phyloP scores from a whole-genome alignment of 2,888 invertebrate genomes.

The Agrotis ipsilon region DNA sequence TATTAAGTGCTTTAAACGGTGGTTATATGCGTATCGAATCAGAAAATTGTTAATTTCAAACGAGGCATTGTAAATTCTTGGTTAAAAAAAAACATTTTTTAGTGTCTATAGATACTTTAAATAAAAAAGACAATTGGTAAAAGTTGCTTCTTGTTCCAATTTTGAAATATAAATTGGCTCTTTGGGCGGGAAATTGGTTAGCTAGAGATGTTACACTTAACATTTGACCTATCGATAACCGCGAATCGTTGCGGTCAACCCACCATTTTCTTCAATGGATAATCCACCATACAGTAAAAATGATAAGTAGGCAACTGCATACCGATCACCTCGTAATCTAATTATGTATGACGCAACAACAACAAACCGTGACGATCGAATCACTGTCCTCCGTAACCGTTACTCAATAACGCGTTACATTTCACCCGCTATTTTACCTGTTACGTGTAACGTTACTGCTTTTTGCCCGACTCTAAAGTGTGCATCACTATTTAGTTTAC shows the following conservation, averaged over 20 bases:
- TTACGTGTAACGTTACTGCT: slow-evolving; percentile 54
- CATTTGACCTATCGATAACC: not conserved
- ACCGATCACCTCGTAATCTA: slow-evolving; percentile 56
- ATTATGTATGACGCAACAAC: slow-evolving; percentile 66
- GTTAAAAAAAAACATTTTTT: not conserved
- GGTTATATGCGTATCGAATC: slow-evolving; percentile 39
- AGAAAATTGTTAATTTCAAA: slow-evolving; percentile 34
- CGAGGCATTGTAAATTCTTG: slow-evolving; percentile 3
- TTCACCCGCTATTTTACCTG: slow-evolving; percentile 67
- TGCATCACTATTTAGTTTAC: slow-evolving; percentile 60
- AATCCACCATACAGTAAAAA: slow-evolving; percentile 28
- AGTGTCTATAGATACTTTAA: not conserved
- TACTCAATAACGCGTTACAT: slow-evolving; percentile 75
- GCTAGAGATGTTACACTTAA: not conserved
- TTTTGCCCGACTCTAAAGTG: slow-evolving; percentile 44
- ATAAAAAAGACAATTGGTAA: not conserved
- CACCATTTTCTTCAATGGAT: slow-evolving; percentile 10
- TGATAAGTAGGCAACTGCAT: slow-evolving; percentile 41
- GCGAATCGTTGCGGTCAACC: not conserved
- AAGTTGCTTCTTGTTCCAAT: slow-evolving; percentile 1
- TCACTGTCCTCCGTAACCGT: slow-evolving; percentile 73
- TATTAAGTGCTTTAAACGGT: slow-evolving; percentile 14
- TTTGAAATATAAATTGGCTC: slow-evolving; percentile 1
- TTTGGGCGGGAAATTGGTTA: not conserved
- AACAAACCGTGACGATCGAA: slow-evolving; percentile 67